These are phyloP conservation scores for Philaenus spumarius DNA, from an alignment of 1,140 invertebrate genomes.

Conservation along the genomic window DNA sequence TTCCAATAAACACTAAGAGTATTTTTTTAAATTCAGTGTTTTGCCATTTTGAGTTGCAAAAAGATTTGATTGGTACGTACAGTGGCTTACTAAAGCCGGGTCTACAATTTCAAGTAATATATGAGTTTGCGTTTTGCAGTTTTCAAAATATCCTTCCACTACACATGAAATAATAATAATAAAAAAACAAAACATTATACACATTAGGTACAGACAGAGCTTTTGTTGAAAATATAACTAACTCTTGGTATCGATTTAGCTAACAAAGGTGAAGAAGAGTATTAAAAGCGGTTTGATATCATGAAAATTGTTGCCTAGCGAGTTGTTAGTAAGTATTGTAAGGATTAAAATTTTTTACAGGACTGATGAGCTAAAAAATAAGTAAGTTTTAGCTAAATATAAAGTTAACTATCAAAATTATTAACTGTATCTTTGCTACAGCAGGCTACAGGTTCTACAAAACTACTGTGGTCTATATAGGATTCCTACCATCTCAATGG, in stretches of 20 bases:
- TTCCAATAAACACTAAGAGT: too few species aligned
- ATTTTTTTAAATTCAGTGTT: too few species aligned
- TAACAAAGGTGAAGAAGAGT: neutral
- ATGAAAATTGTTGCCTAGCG: neutral
- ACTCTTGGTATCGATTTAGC: too few species aligned
- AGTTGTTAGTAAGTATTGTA: neutral
- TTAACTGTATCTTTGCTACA: too few species aligned
- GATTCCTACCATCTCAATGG: too few species aligned
- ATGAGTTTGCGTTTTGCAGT: neutral
- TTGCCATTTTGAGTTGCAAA: neutral
- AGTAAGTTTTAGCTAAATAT: too few species aligned
- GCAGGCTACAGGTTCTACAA: too few species aligned
- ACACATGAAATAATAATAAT: constrained; percentile 1
- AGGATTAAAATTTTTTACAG: neutral
- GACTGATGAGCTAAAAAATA: neutral
- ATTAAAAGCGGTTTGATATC: neutral
- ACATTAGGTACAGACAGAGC: too few species aligned
- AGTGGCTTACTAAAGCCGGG: neutral
- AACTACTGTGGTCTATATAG: too few species aligned
- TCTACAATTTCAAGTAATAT: neutral
- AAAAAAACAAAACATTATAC: too few species aligned
- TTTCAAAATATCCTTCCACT: neutral
- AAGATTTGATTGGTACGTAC: neutral
- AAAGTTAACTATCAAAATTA: too few species aligned
- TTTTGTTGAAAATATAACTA: too few species aligned